Evolutionary conservation across 2,888 invertebrate species (phyloP).

Genomic region (Periphyllus acericola): DNA sequence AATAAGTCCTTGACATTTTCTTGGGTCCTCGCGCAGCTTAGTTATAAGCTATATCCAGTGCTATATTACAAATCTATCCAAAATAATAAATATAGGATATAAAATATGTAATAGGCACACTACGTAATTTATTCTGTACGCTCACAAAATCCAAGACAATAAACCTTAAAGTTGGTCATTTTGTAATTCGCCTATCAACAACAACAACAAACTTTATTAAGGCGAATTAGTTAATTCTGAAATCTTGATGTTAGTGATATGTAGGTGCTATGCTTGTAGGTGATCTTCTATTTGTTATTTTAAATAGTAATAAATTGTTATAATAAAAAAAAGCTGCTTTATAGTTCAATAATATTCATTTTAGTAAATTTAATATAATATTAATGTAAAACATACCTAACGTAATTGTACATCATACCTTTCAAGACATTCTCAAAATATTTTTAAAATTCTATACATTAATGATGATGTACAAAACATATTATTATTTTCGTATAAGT

Average conservation of each 20-base stretch:
- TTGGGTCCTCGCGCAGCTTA: background rate
- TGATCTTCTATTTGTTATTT: too few species aligned
- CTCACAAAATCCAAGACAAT: background rate
- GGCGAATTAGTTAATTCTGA: background rate
- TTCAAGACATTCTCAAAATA: background rate
- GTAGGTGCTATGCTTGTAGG: too few species aligned
- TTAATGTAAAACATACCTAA: too few species aligned
- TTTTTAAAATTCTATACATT: background rate
- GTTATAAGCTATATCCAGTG: background rate
- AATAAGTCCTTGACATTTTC: conserved; percentile 30
- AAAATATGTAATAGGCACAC: background rate
- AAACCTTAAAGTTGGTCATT: too few species aligned
- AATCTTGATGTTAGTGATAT: too few species aligned
- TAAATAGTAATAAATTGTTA: too few species aligned
- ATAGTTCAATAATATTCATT: too few species aligned
- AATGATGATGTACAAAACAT: background rate
- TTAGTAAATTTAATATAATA: too few species aligned
- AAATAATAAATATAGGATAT: background rate
- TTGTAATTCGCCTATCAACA: too few species aligned
- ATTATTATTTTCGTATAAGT: conserved; percentile 19
- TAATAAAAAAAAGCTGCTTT: too few species aligned
- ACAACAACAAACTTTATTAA: background rate
- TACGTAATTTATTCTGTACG: background rate
- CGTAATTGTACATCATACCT: background rate
- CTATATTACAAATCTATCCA: background rate